phyloP scores from a whole-genome alignment of 2,888 invertebrate species.

The Apamea sordens region DNA sequence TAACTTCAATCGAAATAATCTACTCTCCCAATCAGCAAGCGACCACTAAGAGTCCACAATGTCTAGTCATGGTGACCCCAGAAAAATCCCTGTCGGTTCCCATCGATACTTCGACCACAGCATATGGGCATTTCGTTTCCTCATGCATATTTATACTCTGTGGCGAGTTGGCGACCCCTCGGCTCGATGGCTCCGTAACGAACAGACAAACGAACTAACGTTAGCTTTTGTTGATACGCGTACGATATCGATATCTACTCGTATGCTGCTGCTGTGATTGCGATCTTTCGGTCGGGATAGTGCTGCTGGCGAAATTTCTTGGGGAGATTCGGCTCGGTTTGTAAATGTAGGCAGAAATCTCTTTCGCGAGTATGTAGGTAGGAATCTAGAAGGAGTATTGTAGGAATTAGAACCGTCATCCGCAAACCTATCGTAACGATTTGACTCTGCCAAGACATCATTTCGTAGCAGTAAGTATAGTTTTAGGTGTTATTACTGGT shows the following conservation, averaged over 20 bases:
- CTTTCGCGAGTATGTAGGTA: not conserved
- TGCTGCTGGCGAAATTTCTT: conserved; percentile 24
- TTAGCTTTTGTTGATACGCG: conserved; percentile 59
- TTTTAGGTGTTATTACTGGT: no score
- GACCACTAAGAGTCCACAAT: conserved; percentile 18
- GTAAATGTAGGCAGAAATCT: conserved; percentile 8
- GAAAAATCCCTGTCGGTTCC: conserved; percentile 53
- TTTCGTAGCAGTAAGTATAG: not conserved
- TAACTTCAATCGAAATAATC: conserved; percentile 20
- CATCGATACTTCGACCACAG: conserved; percentile 54
- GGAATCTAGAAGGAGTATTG: not conserved
- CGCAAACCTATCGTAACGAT: not conserved
- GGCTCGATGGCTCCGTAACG: conserved; percentile 60
- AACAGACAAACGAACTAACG: conserved; percentile 62
- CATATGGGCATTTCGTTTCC: conserved; percentile 67
- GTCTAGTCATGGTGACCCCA: conserved; percentile 51
- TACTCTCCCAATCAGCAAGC: conserved; percentile 34
- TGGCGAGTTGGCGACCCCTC: conserved; percentile 62
- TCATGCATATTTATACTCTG: conserved; percentile 66
- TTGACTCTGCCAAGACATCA: not conserved
- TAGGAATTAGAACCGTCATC: not conserved
- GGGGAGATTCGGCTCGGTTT: conserved; percentile 7
- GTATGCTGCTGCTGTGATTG: conserved; percentile 61
- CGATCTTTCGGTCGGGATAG: conserved; percentile 50
- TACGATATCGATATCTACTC: conserved; percentile 58